Conservation (phyloP, 1,140 invertebrate genomes). For the Laupala kohalensis region DNA sequence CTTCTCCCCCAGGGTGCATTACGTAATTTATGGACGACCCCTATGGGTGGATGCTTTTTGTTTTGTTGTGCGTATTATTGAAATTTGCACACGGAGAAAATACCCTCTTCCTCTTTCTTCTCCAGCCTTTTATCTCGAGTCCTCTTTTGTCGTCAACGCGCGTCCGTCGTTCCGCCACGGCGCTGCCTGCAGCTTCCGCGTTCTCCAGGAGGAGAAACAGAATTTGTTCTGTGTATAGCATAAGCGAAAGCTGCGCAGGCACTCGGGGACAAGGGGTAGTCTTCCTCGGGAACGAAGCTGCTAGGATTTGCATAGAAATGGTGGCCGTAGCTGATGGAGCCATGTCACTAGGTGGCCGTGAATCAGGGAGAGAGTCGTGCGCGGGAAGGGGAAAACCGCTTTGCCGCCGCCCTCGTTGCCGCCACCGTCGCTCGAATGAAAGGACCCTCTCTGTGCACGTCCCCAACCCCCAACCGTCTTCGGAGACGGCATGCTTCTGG, state of each 20-base stretch:
- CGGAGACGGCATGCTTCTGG: too few species aligned
- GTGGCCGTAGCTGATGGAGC: slow-evolving; percentile 11
- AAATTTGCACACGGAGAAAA: too few species aligned
- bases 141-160: neutral
- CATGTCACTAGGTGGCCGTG: slow-evolving; percentile 12
- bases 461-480: too few species aligned
- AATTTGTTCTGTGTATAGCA: slow-evolving; percentile 2
- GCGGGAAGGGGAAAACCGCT: neutral
- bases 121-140: neutral
- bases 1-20: too few species aligned
- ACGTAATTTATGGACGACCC: too few species aligned
- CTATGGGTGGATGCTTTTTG: too few species aligned
- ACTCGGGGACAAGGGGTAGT: neutral
- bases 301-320: slow-evolving; percentile 14
- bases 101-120: neutral
- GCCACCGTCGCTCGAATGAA: too few species aligned
- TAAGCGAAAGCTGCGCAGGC: neutral
- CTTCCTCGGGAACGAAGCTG: neutral
- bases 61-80: too few species aligned
- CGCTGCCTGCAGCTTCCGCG: neutral
- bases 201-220: neutral
- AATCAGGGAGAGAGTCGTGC: slow-evolving; percentile 4
- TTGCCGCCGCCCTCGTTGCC: neutral
- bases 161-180: too few species aligned
- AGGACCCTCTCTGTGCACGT: too few species aligned